A percentile compares a stretch with the other conserved stretches of the same genome.
phyloP scores from a whole-genome alignment of 2,797 vertebrate genomes.

The Prunella strophiata region DNA sequence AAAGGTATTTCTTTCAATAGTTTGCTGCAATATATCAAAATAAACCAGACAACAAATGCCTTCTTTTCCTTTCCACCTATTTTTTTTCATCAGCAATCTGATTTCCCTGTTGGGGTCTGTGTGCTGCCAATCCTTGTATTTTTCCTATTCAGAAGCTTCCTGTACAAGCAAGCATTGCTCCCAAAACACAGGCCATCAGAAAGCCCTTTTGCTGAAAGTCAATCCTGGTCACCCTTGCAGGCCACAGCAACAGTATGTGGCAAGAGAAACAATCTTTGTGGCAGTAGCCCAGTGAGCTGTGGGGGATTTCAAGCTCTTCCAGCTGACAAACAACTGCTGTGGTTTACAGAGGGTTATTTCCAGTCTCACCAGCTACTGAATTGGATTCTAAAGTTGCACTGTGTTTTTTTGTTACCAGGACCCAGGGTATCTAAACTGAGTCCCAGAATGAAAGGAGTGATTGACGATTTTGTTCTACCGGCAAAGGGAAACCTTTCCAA shows the following conservation, averaged over 20 bases:
- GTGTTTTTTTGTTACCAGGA: background rate
- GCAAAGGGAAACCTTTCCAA: constrained; percentile 16
- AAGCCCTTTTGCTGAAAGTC: background rate
- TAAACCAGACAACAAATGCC: background rate
- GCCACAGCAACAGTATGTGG: background rate
- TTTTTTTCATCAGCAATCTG: background rate
- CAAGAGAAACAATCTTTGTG: background rate
- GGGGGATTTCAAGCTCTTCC: background rate
- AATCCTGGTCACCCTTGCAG: background rate
- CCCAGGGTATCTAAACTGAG: background rate
- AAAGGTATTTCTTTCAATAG: background rate
- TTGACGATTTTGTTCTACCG: background rate
- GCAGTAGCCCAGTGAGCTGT: background rate
- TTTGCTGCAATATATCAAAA: background rate
- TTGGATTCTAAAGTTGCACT: background rate
- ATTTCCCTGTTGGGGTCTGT: background rate
- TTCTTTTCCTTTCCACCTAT: background rate
- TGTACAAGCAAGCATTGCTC: background rate
- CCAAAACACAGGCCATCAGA: background rate
- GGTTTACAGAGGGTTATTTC: background rate
- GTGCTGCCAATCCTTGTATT: background rate
- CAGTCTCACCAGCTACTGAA: background rate
- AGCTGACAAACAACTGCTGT: background rate
- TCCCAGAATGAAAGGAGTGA: background rate
- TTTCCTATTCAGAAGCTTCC: background rate